phyloP scores from a whole-genome alignment of 2,888 invertebrate species.

The Linnaemya tessellans region DNA sequence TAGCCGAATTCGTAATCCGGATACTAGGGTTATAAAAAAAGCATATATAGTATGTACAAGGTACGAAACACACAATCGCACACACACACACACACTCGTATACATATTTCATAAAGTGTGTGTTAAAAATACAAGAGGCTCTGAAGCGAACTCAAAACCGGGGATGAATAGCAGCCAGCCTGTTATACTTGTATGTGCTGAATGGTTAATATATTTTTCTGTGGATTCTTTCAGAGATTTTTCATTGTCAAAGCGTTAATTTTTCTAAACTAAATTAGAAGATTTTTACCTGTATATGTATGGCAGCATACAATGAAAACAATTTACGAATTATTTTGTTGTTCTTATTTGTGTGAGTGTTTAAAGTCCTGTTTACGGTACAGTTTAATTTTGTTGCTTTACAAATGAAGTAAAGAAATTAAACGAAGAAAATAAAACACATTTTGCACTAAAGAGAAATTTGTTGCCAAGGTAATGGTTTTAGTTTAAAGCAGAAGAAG shows the following conservation, averaged over 20 bases:
- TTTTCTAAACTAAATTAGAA: slow-evolving; percentile 71
- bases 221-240: slow-evolving; percentile 53
- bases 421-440: neutral
- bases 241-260: slow-evolving; percentile 71
- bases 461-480: slow-evolving; percentile 72
- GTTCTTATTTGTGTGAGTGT: slow-evolving; percentile 4
- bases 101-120: neutral
- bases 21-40: slow-evolving; percentile 65
- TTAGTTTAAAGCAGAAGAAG: neutral
- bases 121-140: slow-evolving; percentile 23
- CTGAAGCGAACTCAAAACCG: slow-evolving; percentile 40
- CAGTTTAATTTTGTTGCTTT: slow-evolving; percentile 61
- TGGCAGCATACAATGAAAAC: slow-evolving; percentile 8
- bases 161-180: slow-evolving; percentile 63
- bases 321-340: slow-evolving; percentile 11
- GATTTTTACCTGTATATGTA: slow-evolving; percentile 64
- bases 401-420: slow-evolving; percentile 8
- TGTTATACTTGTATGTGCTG: slow-evolving; percentile 21
- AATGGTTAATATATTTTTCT: neutral
- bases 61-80: slow-evolving; percentile 11
- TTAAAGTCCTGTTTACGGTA: slow-evolving; percentile 62
- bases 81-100: slow-evolving; percentile 1
- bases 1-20: slow-evolving; percentile 73
- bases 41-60: neutral
- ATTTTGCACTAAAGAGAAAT: slow-evolving; percentile 49